A percentile compares a stretch with the other conserved stretches of the same genome.
phyloP scores from a whole-genome alignment of 2,888 invertebrate genomes.

The Drosophila atripex region DNA sequence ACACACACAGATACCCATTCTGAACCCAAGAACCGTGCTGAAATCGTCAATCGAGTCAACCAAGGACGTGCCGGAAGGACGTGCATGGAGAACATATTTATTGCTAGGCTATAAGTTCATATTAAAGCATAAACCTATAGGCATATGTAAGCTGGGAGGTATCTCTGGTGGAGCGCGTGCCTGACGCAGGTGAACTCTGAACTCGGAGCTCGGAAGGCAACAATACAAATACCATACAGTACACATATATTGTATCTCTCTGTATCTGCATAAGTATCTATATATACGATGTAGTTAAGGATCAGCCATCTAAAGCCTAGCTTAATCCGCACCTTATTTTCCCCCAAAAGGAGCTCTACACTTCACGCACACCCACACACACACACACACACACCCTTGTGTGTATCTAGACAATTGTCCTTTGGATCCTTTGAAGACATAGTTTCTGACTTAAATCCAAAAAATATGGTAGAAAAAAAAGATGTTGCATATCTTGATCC shows the following conservation, averaged over 20 bases:
- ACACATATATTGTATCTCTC: constrained; percentile 18
- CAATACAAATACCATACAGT: constrained; percentile 7
- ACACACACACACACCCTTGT: background rate
- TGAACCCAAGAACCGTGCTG: constrained; percentile 16
- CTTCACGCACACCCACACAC: background rate
- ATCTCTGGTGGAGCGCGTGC: constrained; percentile 50
- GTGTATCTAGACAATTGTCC: constrained; percentile 20
- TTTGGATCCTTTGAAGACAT: constrained; percentile 4
- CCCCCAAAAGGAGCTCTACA: background rate
- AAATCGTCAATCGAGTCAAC: constrained; percentile 3
- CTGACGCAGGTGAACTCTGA: constrained; percentile 47
- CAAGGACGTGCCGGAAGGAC: background rate
- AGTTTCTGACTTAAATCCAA: too few species aligned
- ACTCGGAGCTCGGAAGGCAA: constrained; percentile 7
- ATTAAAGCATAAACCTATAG: constrained; percentile 45
- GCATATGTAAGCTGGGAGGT: constrained; percentile 31
- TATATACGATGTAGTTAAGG: constrained; percentile 31
- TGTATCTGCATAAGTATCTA: constrained; percentile 20
- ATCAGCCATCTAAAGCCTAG: constrained; percentile 47
- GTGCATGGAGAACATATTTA: constrained; percentile 56
- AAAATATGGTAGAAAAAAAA: too few species aligned
- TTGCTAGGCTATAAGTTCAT: constrained; percentile 71
- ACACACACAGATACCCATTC: background rate
- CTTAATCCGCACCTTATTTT: constrained; percentile 31
- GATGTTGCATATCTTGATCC: too few species aligned